Base-by-base conservation (phyloP, 2,113 vertebrate genomes). In the Calidris pugnax region DNA sequence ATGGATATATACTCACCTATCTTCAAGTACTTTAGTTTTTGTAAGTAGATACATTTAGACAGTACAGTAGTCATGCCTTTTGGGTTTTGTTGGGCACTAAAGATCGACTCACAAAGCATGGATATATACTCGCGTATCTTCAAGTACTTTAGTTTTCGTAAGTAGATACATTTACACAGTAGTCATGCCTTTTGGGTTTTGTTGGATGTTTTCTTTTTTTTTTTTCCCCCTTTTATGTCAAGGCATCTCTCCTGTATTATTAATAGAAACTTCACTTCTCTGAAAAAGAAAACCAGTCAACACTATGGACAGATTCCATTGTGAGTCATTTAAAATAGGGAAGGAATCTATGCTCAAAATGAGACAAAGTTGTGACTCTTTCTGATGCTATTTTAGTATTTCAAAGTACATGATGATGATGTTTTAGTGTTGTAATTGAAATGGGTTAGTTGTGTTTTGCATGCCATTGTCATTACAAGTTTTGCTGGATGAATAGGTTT, bases 391-490 rank as follows among this genome's bases (percentile, higher is more conserved):
- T 89, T 64, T 79, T 14, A 33, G 13, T 35, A 48, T 79, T 81
- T 57, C 32, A 39, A 6, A 71, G 24, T n/a, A 35, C 30, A 59
- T 14, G 9, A 27, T 50, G 39, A 35, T 11, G 18, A 37, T 37
- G 43, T 56, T 53, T 85, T 51, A 81, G 41, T n/a, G 37, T 45
- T 69, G 33, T 47, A 59, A 33, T 32, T 93, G 68, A 50, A 87
- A 48, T 55, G 33, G 6, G 6, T 63, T 63, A 64, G 57, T 47
- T 1, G 0, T n/a, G 23, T 53, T 86, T 83, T 0, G 0, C 15
- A 10, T 57, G 17, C 24, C 7, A 3, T 53, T 33, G 37, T 45
- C 45, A 28, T 35, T 48, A 20, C 4, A 10, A 50, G 9, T 71
- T 91, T 78, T 67, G 10, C 30, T 1, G 2, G 20, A 15, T 32